phyloP scores from a whole-genome alignment of 2,797 vertebrate genomes.

The Rhadinocentrus ornatus region DNA sequence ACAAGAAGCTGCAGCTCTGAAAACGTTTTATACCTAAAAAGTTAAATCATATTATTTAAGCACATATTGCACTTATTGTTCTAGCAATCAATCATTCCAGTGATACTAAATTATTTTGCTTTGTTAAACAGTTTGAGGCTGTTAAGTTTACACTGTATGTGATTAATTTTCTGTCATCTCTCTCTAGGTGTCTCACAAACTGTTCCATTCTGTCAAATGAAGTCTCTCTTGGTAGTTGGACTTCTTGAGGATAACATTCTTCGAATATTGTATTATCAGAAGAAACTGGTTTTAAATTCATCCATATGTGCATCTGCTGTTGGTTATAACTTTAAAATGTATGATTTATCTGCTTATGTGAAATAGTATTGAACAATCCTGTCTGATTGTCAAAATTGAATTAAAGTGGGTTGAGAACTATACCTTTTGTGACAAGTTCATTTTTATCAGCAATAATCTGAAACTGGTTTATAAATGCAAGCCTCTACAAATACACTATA shows the following conservation, averaged over 20 bases:
- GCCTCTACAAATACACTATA: neutral
- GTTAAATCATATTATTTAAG: neutral
- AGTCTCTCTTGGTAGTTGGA: conserved; percentile 23
- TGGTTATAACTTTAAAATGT: conserved; percentile 57
- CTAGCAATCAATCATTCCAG: neutral
- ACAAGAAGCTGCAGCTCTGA: neutral
- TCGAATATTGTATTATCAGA: conserved; percentile 34
- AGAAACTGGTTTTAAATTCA: conserved; percentile 56
- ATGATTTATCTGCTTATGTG: conserved; percentile 55
- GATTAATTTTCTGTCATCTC: conserved; percentile 15
- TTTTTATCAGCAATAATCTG: neutral
- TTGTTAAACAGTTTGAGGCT: neutral
- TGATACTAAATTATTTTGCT: neutral
- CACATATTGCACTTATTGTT: neutral
- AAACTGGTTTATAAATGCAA: neutral
- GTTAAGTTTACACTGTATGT: neutral
- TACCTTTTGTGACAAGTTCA: conserved; percentile 3
- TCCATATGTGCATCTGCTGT: conserved; percentile 57
- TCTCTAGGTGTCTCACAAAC: conserved; percentile 81
- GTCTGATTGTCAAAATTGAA: conserved; percentile 44
- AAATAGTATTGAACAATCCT: conserved; percentile 52
- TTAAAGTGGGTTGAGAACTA: conserved; percentile 57
- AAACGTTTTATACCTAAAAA: neutral
- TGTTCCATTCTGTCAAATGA: conserved; percentile 84
- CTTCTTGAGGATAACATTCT: conserved; percentile 38